Conservation (phyloP, 2,888 invertebrate species). For the Atrina japonica region DNA sequence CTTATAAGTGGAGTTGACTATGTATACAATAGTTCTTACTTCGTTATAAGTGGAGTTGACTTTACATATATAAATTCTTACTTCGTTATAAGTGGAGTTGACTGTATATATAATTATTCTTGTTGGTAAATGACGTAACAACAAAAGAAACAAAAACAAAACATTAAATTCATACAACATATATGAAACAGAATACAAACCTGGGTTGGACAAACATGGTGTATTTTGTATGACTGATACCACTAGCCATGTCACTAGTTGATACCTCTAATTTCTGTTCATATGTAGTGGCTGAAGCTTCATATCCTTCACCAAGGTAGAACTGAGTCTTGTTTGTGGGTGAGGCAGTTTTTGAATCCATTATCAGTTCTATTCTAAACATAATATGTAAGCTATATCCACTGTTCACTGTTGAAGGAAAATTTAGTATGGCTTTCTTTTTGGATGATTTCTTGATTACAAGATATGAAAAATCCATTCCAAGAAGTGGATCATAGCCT, state of each 20-base stretch:
- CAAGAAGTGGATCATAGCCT: constrained; percentile 55
- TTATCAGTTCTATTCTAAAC: constrained; percentile 46
- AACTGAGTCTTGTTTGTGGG: constrained; percentile 36
- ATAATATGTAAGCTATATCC: constrained; percentile 55
- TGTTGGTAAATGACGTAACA: too few species aligned
- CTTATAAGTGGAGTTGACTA: too few species aligned
- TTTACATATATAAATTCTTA: too few species aligned
- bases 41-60: too few species aligned
- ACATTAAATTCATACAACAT: too few species aligned
- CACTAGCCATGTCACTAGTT: constrained; percentile 41
- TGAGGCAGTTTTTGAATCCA: constrained; percentile 22
- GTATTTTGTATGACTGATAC: constrained; percentile 59
- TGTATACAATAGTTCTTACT: too few species aligned
- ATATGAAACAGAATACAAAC: constrained; percentile 40
- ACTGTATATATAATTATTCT: too few species aligned
- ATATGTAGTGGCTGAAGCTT: constrained; percentile 37
- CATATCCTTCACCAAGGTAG: constrained; percentile 34
- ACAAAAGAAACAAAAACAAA: too few species aligned
- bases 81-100: too few species aligned
- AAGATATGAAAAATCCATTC: constrained; percentile 37
- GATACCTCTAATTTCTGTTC: constrained; percentile 35
- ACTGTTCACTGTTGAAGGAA: constrained; percentile 14
- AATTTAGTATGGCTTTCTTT: constrained; percentile 42
- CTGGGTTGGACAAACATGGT: constrained; percentile 59
- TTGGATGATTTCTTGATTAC: constrained; percentile 31